A percentile compares a stretch with the other conserved stretches of the same genome.
Evolutionary conservation across 2,113 vertebrate genomes (phyloP).

Genomic region (Leptobrachium leishanense): DNA sequence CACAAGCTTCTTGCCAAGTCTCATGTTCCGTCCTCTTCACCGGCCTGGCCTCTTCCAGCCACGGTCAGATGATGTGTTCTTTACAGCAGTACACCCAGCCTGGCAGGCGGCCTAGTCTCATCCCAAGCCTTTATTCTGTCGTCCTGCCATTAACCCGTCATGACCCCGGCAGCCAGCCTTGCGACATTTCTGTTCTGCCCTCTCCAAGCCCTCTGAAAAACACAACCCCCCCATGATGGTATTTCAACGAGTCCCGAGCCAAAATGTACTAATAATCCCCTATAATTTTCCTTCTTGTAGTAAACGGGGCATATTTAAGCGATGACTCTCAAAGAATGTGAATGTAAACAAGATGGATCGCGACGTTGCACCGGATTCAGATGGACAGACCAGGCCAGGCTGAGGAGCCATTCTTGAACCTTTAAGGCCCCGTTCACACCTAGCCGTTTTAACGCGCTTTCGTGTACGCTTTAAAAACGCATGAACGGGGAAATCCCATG

Average conservation of each 20-base stretch:
- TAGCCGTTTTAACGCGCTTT: too few relatives aligned
- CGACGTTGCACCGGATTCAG: too few relatives aligned
- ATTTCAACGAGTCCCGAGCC: background rate
- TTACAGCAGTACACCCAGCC: constrained; percentile 75
- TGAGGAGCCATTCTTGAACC: too few relatives aligned
- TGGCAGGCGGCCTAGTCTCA: constrained; percentile 81
- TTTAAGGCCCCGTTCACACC: too few relatives aligned
- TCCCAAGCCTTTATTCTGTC: constrained; percentile 80
- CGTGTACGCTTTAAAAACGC: too few relatives aligned
- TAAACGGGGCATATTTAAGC: too few relatives aligned
- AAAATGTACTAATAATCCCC: too few relatives aligned
- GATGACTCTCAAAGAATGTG: too few relatives aligned
- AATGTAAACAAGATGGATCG: too few relatives aligned
- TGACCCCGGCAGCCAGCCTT: constrained; percentile 62
- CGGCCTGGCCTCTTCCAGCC: constrained; percentile 54
- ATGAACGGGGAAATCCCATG: too few relatives aligned
- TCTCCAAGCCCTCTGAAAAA: background rate
- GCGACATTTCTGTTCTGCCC: background rate
- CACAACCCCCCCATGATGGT: background rate
- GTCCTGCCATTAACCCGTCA: constrained; percentile 76
- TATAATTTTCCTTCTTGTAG: too few relatives aligned
- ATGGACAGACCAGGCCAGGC: too few relatives aligned
- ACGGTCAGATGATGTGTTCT: constrained; percentile 74
- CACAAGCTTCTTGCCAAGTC: constrained; percentile 54
- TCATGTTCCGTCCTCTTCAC: constrained; percentile 51